These are phyloP conservation scores for Battus philenor DNA, from an alignment of 1,140 invertebrate species.

Conservation along the genomic window DNA sequence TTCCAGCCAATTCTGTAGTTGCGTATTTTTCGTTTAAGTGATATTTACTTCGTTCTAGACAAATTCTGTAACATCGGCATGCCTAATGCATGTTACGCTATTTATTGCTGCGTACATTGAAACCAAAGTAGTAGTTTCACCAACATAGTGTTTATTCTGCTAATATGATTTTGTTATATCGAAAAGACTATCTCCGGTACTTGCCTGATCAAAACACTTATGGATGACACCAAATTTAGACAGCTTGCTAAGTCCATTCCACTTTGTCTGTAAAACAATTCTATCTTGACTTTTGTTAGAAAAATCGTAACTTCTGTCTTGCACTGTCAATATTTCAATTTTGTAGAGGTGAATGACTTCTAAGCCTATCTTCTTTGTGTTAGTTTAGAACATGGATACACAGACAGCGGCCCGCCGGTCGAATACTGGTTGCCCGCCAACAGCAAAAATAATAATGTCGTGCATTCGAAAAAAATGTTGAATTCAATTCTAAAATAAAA, in stretches of 20 bases:
- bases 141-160: background rate
- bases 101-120: conserved; percentile 3
- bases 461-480: no score
- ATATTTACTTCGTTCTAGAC: background rate
- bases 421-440: no score
- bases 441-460: no score
- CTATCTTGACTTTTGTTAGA: conserved; percentile 50
- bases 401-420: no score
- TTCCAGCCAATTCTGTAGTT: conserved; percentile 11
- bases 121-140: background rate
- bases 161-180: conserved; percentile 2
- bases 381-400: conserved; percentile 43
- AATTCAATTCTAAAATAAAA: no score
- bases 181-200: conserved; percentile 51
- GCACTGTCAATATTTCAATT: conserved; percentile 58
- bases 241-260: conserved; percentile 51
- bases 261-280: conserved; percentile 26
- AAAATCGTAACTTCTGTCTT: conserved; percentile 54
- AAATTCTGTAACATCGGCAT: conserved; percentile 7
- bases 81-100: conserved; percentile 11
- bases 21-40: background rate
- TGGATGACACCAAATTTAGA: conserved; percentile 48
- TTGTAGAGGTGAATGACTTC: conserved; percentile 64
- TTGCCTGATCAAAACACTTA: conserved; percentile 41
- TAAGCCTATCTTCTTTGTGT: conserved; percentile 57